Conservation (phyloP, 1,140 invertebrate species). For the Drosophila melanogaster region Release_6_plus_ISO1_MT NC_004354.4:17529501-17530000, state of each 20-base stretch:
- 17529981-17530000: neutral
- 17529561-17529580: slow-evolving; percentile 10
- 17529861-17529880: no score
- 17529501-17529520: slow-evolving; percentile 13
- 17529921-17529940: no score
- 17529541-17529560: slow-evolving; percentile 30
- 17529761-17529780: slow-evolving; percentile 5
- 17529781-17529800: neutral
- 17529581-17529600: slow-evolving; percentile 6
- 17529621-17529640: slow-evolving; percentile 16
- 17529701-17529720: no score
- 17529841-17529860: no score
- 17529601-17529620: slow-evolving; percentile 26
- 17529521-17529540: slow-evolving; percentile 38
- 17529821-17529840: neutral
- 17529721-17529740: neutral
- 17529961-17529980: no score
- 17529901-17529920: no score
- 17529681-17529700: neutral
- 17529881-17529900: no score
- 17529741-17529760: slow-evolving; percentile 4
- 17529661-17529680: slow-evolving; percentile 26
- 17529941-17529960: no score
- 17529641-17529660: slow-evolving; percentile 13
- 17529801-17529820: neutral